Percentiles rank a stretch among this genome's conserved stretches.
Conservation (phyloP, 30 jellyfish, hydroid and myxozoan genomes). For the Sanderia malayensis region DNA sequence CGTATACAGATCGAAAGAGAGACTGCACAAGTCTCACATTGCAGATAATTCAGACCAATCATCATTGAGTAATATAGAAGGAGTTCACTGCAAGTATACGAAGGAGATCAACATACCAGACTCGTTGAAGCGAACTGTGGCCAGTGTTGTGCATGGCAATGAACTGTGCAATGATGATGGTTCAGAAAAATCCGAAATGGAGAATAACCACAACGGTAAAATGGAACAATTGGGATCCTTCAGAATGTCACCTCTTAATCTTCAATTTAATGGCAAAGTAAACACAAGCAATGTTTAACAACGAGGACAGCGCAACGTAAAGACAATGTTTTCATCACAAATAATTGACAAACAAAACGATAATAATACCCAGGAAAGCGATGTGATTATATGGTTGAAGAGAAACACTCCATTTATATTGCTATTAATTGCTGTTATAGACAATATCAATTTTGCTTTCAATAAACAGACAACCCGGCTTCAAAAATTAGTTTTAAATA, state of each 20-base stretch:
- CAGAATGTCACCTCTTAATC: slow-evolving; percentile 26
- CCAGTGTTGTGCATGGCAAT: not conserved
- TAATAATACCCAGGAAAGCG: too few species aligned
- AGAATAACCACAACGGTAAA: not conserved
- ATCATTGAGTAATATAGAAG: slow-evolving; percentile 19
- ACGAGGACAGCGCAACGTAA: too few species aligned
- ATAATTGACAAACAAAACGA: too few species aligned
- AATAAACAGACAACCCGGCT: too few species aligned
- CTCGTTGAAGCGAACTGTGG: slow-evolving; percentile 43
- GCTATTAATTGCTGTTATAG: too few species aligned
- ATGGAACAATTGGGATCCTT: slow-evolving; percentile 5
- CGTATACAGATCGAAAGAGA: not conserved
- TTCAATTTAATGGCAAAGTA: slow-evolving; percentile 15
- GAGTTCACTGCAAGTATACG: slow-evolving; percentile 38
- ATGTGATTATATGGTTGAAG: too few species aligned
- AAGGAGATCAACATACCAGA: slow-evolving; percentile 39
- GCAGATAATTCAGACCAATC: not conserved
- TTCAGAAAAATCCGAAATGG: not conserved
- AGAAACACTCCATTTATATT: too few species aligned
- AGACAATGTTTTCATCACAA: too few species aligned
- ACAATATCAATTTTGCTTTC: too few species aligned
- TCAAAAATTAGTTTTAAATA: too few species aligned
- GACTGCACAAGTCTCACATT: not conserved
- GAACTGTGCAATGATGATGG: slow-evolving; percentile 1
- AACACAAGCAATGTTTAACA: too few species aligned